A percentile compares a stretch with the other conserved stretches of the same genome.
phyloP scores from a whole-genome alignment of 1,140 invertebrate species.

The Gonatopus flavifemur region DNA sequence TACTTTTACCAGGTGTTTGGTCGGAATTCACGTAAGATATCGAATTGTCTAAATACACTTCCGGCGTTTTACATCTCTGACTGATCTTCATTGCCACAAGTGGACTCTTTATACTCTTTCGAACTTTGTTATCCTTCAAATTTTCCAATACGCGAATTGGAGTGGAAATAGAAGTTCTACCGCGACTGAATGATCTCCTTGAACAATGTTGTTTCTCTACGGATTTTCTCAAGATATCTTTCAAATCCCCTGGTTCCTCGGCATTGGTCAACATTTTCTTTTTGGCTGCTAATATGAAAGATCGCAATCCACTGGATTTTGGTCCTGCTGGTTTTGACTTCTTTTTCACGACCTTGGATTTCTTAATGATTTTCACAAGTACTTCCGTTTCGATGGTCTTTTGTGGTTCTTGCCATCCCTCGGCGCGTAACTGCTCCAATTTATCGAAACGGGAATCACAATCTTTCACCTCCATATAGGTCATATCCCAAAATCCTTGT shows the following conservation, averaged over 20 bases:
- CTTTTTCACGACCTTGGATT: slow-evolving; percentile 15
- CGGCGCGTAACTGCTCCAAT: slow-evolving; percentile 52
- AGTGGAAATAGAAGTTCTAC: background rate
- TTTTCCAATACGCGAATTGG: background rate
- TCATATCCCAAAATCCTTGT: slow-evolving; percentile 76
- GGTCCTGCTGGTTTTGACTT: slow-evolving; percentile 3
- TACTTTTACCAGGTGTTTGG: slow-evolving; percentile 47
- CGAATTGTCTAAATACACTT: slow-evolving; percentile 40
- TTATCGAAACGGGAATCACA: slow-evolving; percentile 59
- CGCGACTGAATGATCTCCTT: background rate
- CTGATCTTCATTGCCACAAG: slow-evolving; percentile 41
- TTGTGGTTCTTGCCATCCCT: slow-evolving; percentile 60
- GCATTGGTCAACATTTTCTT: slow-evolving; percentile 23
- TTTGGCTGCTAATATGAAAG: slow-evolving; percentile 36
- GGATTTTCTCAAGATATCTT: background rate
- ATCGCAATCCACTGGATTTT: slow-evolving; percentile 30
- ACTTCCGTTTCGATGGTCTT: slow-evolving; percentile 53
- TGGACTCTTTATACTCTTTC: slow-evolving; percentile 28
- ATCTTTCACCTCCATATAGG: slow-evolving; percentile 66
- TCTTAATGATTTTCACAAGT: slow-evolving; percentile 51
- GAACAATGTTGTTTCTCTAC: background rate
- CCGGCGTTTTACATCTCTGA: slow-evolving; percentile 41
- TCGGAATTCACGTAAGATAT: slow-evolving; percentile 45
- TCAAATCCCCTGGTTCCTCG: background rate
- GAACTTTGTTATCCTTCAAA: background rate